Base-by-base conservation (phyloP, 2,113 vertebrate genomes). In the Nematolebias whitei region DNA sequence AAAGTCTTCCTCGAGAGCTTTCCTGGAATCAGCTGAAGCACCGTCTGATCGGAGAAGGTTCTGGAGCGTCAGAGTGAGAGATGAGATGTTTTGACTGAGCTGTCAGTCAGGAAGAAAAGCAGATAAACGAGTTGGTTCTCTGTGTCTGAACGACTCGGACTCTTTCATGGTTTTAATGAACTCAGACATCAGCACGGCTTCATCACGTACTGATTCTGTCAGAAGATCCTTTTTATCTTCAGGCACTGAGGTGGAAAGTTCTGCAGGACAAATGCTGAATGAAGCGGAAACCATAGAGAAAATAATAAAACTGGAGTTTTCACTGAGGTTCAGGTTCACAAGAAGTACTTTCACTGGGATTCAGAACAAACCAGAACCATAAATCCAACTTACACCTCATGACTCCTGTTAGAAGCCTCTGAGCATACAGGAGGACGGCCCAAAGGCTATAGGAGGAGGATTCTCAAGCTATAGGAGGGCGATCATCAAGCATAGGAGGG, bases 21-120 rank as follows among this genome's bases (percentile, higher is more conserved):
- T 49, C 5, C 19, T 20, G 18, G 40, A 29, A 19, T 53, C 62
- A 41, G 59, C 59, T 22, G 32, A 29, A 49, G 35, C 15, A n/a
- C 38, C 4, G 7, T 23, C 29, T 23, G 29, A 39, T 32, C 3
- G 4, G 29, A 22, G 14, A 12, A 35, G 10, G 9, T 35, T 58
- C 1, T 35, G 26, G 32, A 38, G 45, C 59, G 68, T 73, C 76
- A 64, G 65, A 2, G n/a, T 74, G 84, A 81, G 81, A 80, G 71
- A 58, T 51, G 26, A 22, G 73, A 35, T 64, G 73, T 65, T 79
- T 47, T 76, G 73, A 65, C 63, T 45, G 57, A 14, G 6, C 26
- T 20, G 56, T 70, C 71, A 63, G 16, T 7, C 41, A 40, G 32
- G 66, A 63, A 47, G 44, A 26, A 63, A 41, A 64, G 23, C 68